Base-by-base conservation (phyloP, 2,888 invertebrate species). In the Anodontia alba region DNA sequence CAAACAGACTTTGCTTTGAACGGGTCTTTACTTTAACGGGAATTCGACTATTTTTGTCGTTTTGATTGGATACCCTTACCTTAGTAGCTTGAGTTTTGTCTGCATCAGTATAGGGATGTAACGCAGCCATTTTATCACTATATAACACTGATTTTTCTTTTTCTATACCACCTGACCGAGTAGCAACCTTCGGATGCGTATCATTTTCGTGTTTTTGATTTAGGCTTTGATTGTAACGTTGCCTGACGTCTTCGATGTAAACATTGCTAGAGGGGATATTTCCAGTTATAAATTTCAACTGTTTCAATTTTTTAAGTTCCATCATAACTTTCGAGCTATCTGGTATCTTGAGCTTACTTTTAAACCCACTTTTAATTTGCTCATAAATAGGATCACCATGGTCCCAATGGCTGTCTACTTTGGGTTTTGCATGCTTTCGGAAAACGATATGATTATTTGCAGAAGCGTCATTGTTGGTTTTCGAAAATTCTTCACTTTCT, bases 331-430 rank as follows among this genome's bases (percentile, higher is more conserved):
- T 5, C 33, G 49, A 66, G 10, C 68, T 43, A 15, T 71, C 42
- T 20, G 66, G 74, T 51, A 70, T 74, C 10, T 8, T 42, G 15
- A 29, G 12, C 20, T 73, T 62, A 49, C 76, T 79, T 57, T 79
- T 79, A 54, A 79, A 79, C 17, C 71, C 77, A 26, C 26, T 31
- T 71, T 72, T 43, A 29, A 76, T 83, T 75, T 76, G 74, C n/a
- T 79, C 23, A 29, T 78, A 80, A 26, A 79, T 31, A 15, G 73
- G 80, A 29, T 75, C 72, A 38, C 69, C 46, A 3, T 69, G 72
- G 36, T 72, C 73, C 78, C 80, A 84, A 38, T 54, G 57, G 23
- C 69, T 74, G 36, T 82, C 80, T 12, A 82, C 72, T 72, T 72
- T 78, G 7, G 31, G 20, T 31, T 33, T 33, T 31, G 33, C 33